Percentiles rank a stretch among this genome's conserved stretches.
phyloP scores from a whole-genome alignment of 2,797 vertebrate species.

The Tragelaphus oryx region DNA sequence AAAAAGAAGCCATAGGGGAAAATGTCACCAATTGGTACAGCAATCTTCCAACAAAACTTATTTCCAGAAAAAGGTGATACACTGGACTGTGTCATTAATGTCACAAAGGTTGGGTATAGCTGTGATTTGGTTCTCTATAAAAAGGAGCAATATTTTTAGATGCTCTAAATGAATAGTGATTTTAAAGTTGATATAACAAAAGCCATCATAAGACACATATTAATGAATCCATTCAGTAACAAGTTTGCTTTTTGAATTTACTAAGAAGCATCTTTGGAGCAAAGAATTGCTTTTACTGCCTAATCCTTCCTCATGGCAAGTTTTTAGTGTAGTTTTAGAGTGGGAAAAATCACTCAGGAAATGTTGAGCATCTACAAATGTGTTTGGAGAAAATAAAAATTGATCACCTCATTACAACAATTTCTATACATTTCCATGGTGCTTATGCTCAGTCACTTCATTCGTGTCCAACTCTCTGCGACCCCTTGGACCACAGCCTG shows the following conservation, averaged over 20 bases:
- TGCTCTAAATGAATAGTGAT: constrained; percentile 51
- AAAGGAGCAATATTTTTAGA: not conserved
- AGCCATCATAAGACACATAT: not conserved
- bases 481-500: not conserved
- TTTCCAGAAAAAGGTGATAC: not conserved
- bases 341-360: not conserved
- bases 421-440: not conserved
- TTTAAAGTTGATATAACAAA: constrained; percentile 38
- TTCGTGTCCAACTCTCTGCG: not conserved
- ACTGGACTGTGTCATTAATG: constrained; percentile 35
- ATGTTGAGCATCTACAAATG: not conserved
- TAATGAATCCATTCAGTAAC: not conserved
- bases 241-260: not conserved
- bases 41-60: not conserved
- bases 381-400: not conserved
- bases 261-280: not conserved
- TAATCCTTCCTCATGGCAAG: not conserved
- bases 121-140: constrained; percentile 9
- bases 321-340: not conserved
- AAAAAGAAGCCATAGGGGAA: not conserved
- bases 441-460: not conserved
- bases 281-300: not conserved
- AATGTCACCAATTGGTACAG: not conserved
- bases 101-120: not conserved
- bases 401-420: not conserved